Conservation (phyloP, 1,140 invertebrate genomes). For the Harlomillsia oculata region DNA sequence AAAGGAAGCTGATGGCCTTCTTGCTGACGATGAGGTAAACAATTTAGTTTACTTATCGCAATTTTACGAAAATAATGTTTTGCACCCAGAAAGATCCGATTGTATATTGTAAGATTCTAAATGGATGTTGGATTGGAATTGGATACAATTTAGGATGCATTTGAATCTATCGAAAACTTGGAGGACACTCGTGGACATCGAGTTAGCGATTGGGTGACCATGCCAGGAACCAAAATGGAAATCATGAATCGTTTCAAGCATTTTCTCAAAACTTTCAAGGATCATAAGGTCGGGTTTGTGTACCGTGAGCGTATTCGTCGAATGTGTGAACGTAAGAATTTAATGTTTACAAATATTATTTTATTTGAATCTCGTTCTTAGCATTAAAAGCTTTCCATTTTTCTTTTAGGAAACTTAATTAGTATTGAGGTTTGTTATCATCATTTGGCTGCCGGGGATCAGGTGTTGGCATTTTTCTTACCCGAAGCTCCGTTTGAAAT, state of each 20-base stretch:
- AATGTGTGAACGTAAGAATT: conserved; percentile 77
- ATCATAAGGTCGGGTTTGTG: conserved; percentile 74
- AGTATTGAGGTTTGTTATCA: conserved; percentile 93
- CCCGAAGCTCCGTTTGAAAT: conserved; percentile 96
- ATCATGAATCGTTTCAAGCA: conserved; percentile 95
- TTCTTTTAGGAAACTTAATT: conserved; percentile 49
- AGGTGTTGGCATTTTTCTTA: conserved; percentile 89
- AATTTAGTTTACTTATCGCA: too few relatives aligned
- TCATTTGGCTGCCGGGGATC: conserved; percentile 75
- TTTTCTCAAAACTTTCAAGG: conserved; percentile 82
- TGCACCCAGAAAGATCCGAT: too few relatives aligned
- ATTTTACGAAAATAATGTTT: too few relatives aligned
- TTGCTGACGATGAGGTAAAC: conserved; percentile 67
- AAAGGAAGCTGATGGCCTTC: conserved; percentile 69
- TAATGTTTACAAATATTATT: background rate
- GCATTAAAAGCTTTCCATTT: conserved; percentile 36
- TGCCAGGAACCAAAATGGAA: conserved; percentile 90
- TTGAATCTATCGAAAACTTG: conserved; percentile 93
- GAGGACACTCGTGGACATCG: conserved; percentile 89
- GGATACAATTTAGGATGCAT: conserved; percentile 7
- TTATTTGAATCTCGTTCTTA: background rate
- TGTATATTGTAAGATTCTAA: too few relatives aligned
- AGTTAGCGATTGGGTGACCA: conserved; percentile 89
- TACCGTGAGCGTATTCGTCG: conserved; percentile 86
- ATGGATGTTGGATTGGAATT: background rate